Evolutionary conservation across 2,888 invertebrate species (phyloP).

Genomic region (Caenorhabditis parvicauda): DNA sequence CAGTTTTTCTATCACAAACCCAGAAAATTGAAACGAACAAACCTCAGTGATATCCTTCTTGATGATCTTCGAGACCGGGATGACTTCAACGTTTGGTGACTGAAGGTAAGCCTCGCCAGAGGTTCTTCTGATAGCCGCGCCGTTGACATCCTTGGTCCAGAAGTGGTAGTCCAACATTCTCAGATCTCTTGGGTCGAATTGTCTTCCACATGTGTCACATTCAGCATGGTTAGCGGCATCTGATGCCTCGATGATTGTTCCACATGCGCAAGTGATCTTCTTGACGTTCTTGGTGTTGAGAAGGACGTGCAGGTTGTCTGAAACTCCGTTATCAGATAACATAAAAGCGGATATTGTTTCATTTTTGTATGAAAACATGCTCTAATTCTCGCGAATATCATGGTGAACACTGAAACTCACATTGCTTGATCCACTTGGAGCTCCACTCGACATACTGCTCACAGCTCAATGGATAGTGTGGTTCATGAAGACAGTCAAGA

Average conservation of each 20-base stretch:
- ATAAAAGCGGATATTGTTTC: too few relatives aligned
- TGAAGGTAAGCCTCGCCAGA: conserved; percentile 6
- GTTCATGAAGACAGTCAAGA: conserved; percentile 32
- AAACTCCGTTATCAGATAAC: neutral
- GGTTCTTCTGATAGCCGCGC: conserved; percentile 5
- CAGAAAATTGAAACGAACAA: too few relatives aligned
- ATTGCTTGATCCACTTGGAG: conserved; percentile 36
- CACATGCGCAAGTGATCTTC: conserved; percentile 18
- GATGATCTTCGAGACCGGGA: conserved; percentile 19
- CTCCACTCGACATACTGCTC: conserved; percentile 29
- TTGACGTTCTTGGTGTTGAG: conserved; percentile 14
- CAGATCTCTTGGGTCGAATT: conserved; percentile 28
- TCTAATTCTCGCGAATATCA: too few relatives aligned
- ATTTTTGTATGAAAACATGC: too few relatives aligned
- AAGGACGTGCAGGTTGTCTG: conserved; percentile 18
- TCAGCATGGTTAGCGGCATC: conserved; percentile 15
- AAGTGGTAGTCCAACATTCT: conserved; percentile 16
- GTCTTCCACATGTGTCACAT: conserved; percentile 27
- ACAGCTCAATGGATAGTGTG: conserved; percentile 51
- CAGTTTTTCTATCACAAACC: too few relatives aligned
- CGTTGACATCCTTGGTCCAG: conserved; percentile 15
- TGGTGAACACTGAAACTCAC: conserved; percentile 2
- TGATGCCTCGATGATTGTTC: conserved; percentile 15
- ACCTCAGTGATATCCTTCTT: conserved; percentile 24
- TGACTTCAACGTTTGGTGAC: conserved; percentile 11